These are phyloP conservation scores for Heliothis peltigera DNA, from an alignment of 2,888 invertebrate species.

Conservation along the genomic window DNA sequence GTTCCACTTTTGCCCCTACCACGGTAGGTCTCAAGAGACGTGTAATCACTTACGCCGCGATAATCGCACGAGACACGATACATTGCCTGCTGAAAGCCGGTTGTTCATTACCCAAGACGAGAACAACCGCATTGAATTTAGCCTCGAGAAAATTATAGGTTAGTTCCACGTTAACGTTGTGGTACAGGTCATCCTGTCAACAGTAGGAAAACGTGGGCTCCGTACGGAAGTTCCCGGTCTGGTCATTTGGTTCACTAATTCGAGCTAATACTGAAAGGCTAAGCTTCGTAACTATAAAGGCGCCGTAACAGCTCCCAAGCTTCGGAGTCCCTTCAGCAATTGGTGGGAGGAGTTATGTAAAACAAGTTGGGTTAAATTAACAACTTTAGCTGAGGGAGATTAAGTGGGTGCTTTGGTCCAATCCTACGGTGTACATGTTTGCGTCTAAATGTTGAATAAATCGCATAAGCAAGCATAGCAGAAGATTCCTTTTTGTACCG, in stretches of 20 bases:
- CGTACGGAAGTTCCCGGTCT: conserved; percentile 67
- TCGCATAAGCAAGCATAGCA: conserved; percentile 21
- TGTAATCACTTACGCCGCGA: conserved; percentile 41
- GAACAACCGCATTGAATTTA: conserved; percentile 53
- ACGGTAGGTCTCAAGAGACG: conserved; percentile 48
- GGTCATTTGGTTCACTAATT: conserved; percentile 80
- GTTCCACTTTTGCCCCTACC: conserved; percentile 52
- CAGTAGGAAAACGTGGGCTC: conserved; percentile 72
- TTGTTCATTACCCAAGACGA: rapidly evolving
- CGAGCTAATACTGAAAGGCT: conserved; percentile 72
- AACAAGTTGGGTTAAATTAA: conserved; percentile 60
- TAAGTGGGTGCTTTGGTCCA: conserved; percentile 43
- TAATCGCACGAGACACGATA: conserved; percentile 29
- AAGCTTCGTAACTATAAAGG: conserved; percentile 57
- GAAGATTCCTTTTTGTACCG: conserved; percentile 19
- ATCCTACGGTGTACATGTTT: conserved; percentile 32
- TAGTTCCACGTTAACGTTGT: conserved; percentile 47
- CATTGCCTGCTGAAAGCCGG: conserved; percentile 58
- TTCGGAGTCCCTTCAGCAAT: conserved; percentile 48
- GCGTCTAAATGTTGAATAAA: conserved; percentile 40
- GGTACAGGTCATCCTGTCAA: conserved; percentile 72
- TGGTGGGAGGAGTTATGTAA: conserved; percentile 57
- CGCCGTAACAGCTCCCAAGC: conserved; percentile 38
- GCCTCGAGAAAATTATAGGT: conserved; percentile 33
- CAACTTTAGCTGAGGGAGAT: conserved; percentile 51